Evolutionary conservation across 2,888 invertebrate genomes (phyloP), one percentile per base, ranked within the genome.

Genomic region (Acrobasis consociella): DNA sequence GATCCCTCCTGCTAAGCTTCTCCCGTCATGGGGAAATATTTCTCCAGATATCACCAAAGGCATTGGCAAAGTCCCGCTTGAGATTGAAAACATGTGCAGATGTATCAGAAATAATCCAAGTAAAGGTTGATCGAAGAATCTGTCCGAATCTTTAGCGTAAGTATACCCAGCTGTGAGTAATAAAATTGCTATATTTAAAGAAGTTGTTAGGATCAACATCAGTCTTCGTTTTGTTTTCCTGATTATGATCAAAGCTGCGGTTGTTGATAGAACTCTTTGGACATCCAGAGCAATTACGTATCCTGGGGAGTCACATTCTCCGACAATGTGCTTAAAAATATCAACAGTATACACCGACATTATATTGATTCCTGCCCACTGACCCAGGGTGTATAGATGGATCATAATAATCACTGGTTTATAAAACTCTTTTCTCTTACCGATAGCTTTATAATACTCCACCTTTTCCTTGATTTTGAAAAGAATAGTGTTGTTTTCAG

Each of bases 1-100:
- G 1, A 94, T 75, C 0, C 94, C 94, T 2, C 94, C 91, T 0
- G 94, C 94, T 0, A 93, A 73, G 8, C 94, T 94, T 55, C 94
- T 85, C 31, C 87, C 86, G 42, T 85, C 82, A 53, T 89, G 85
- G 7, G 94, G 87, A 70, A 94, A 94, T 11, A 95, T 82, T 77
- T 95, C 95, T 0, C 94, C 94, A 62, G 94, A 92, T 84, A 95
- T 68, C 3, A 69, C 68, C 42, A 61, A 69, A 0, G 72, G 68
- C 8, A 73, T 11, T 0, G 71, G 67, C 22, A 72, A 51, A 37
- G 69, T 69, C 1, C 69, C 68, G 11, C 63, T 60, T 1, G 69
- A 66, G 53, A 73, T 38, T 2, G 70, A 42, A 55, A 71, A 68
- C 69, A 71, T 69, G 13, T 69, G 68, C 1, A 69, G 10, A 50